phyloP scores from a whole-genome alignment of 2,797 vertebrate species.

The Mionectes olivaceus region DNA sequence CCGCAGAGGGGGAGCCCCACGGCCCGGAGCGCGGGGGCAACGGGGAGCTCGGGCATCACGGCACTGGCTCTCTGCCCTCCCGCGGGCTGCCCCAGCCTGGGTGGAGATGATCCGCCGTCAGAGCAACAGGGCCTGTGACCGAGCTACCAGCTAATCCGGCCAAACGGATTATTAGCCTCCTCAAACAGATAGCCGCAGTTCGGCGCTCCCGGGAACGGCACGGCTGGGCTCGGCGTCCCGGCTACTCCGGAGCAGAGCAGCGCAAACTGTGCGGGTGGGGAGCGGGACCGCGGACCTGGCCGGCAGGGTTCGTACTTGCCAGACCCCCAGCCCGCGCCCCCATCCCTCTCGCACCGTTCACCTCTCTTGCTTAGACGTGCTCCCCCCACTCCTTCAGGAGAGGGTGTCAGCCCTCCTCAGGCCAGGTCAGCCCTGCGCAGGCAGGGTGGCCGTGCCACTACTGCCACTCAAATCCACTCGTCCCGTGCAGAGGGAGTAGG shows the following conservation, averaged over 20 bases:
- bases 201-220: background rate
- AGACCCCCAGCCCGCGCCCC: background rate
- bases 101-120: background rate
- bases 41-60: background rate
- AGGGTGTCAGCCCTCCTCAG: background rate
- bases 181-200: background rate
- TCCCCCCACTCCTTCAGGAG: background rate
- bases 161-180: background rate
- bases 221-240: background rate
- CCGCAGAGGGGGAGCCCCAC: background rate
- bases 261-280: background rate
- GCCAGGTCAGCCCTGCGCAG: background rate
- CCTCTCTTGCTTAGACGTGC: background rate
- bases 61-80: background rate
- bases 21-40: background rate
- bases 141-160: background rate
- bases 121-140: background rate
- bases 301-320: too few species aligned
- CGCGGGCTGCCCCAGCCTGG: background rate
- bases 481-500: background rate
- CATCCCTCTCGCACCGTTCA: too few species aligned
- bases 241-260: background rate
- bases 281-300: background rate
- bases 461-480: background rate
- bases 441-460: background rate